These are phyloP conservation scores for Cataglyphis altisquamis DNA, from an alignment of 2,888 invertebrate species.

Conservation along the genomic window DNA sequence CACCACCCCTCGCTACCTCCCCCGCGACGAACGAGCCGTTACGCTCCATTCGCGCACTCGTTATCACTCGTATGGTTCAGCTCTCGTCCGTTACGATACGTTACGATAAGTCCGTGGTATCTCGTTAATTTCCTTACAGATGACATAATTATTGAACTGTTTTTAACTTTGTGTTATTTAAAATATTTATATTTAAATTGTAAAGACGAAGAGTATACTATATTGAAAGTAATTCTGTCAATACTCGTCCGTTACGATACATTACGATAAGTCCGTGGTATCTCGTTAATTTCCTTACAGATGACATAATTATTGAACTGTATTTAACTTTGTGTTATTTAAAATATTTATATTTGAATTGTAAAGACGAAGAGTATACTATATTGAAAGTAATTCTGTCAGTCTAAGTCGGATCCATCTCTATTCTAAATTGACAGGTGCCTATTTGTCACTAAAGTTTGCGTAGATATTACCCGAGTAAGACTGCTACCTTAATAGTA, in stretches of 20 bases:
- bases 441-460: background rate
- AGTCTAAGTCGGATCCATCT: background rate
- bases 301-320: background rate
- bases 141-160: background rate
- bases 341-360: background rate
- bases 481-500: background rate
- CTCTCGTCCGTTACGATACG: conserved; percentile 19
- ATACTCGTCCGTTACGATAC: too few relatives aligned
- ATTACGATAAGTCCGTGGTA: background rate
- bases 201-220: background rate
- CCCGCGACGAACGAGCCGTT: conserved; percentile 46
- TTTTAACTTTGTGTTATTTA: background rate
- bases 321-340: background rate
- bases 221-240: background rate
- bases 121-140: conserved; percentile 5
- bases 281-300: conserved; percentile 7
- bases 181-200: too few relatives aligned
- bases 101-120: background rate
- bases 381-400: background rate
- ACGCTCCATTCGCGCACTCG: conserved; percentile 50
- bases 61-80: conserved; percentile 23
- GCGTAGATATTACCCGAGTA: background rate
- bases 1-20: conserved; percentile 1
- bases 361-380: background rate
- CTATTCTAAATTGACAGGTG: background rate